A percentile compares a stretch with the other conserved stretches of the same genome.
phyloP scores from a whole-genome alignment of 2,113 vertebrate species.

The Dipodomys stephensi region DNA sequence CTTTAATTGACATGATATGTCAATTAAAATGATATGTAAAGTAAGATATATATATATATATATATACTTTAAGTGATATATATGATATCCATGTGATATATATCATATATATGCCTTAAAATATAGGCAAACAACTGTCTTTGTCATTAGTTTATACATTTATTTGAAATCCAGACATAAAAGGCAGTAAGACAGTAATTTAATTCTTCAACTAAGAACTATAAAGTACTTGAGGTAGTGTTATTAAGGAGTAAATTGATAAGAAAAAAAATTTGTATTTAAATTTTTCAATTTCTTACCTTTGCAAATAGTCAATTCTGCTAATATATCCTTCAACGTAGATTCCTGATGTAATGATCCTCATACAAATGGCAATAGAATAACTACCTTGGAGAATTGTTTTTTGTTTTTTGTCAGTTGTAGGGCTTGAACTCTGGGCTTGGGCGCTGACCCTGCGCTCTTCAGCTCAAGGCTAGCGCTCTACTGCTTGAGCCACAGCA shows the following conservation, averaged over 20 bases:
- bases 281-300: slow-evolving; percentile 39
- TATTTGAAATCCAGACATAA: slow-evolving; percentile 55
- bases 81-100: too few relatives aligned
- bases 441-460: too few relatives aligned
- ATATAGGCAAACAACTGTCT: neutral
- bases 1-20: too few relatives aligned
- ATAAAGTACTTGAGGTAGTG: slow-evolving; percentile 53
- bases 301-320: slow-evolving; percentile 30
- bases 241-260: slow-evolving; percentile 26
- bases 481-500: too few relatives aligned
- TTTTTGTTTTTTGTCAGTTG: too few relatives aligned
- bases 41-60: too few relatives aligned
- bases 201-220: slow-evolving; percentile 55
- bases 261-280: slow-evolving; percentile 52
- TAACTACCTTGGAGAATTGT: neutral
- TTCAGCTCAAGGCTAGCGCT: too few relatives aligned
- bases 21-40: too few relatives aligned
- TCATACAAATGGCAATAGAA: slow-evolving; percentile 11
- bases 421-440: too few relatives aligned
- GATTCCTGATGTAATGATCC: neutral
- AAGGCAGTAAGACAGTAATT: slow-evolving; percentile 35
- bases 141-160: slow-evolving; percentile 25
- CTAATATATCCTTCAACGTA: neutral
- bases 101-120: too few relatives aligned
- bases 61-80: too few relatives aligned